These are phyloP conservation scores for Cephus cinctus DNA, from an alignment of 1,140 invertebrate species.

Conservation along the genomic window DNA sequence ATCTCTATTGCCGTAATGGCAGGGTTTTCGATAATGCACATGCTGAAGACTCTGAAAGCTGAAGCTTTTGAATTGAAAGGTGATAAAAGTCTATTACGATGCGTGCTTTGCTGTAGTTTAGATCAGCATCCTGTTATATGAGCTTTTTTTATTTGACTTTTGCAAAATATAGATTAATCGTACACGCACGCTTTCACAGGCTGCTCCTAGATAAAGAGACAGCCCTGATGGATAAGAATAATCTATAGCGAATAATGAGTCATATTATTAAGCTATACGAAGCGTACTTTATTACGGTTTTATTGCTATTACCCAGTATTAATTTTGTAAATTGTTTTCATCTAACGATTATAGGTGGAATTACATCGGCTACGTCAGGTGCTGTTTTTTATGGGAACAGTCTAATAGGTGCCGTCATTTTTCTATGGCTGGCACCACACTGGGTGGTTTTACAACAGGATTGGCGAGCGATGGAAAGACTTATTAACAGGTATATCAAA, in stretches of 20 bases:
- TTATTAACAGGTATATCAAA: constrained; percentile 44
- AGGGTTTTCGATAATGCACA: constrained; percentile 35
- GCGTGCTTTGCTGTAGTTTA: not conserved
- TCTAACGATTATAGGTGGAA: constrained; percentile 54
- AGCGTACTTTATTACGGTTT: too few species aligned
- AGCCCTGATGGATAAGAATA: not conserved
- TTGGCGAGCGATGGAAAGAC: constrained; percentile 50
- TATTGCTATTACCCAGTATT: too few species aligned
- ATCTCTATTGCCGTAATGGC: constrained; percentile 29
- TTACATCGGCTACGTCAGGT: constrained; percentile 51
- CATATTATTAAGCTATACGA: too few species aligned
- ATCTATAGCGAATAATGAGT: too few species aligned
- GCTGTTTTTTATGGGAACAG: constrained; percentile 56
- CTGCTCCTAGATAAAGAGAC: not conserved
- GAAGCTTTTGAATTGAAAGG: constrained; percentile 34
- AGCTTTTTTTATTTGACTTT: too few species aligned
- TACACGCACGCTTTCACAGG: too few species aligned
- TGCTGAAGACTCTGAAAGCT: constrained; percentile 42
- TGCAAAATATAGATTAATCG: too few species aligned
- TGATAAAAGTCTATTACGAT: constrained; percentile 20
- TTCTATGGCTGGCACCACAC: constrained; percentile 45
- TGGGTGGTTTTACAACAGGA: constrained; percentile 49
- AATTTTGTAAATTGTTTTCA: constrained; percentile 17
- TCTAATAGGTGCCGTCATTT: constrained; percentile 44
- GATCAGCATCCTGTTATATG: too few species aligned